A percentile compares a stretch with the other conserved stretches of the same genome.
phyloP scores from a whole-genome alignment of 2,113 vertebrate genomes.

The Penelope pileata region DNA sequence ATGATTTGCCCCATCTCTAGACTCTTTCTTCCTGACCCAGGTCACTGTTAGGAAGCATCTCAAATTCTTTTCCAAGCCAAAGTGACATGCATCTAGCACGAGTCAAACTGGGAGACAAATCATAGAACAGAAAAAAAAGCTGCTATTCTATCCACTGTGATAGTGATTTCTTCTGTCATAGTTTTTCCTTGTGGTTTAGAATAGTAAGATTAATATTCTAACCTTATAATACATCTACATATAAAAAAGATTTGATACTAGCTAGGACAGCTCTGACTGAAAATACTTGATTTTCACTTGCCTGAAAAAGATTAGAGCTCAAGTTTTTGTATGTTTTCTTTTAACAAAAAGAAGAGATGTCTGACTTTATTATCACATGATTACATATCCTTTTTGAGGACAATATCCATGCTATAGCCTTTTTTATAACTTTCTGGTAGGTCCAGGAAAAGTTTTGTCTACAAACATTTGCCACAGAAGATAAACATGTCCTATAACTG shows the following conservation, averaged over 20 bases:
- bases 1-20: rapidly evolving
- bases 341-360: neutral
- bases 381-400: neutral
- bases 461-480: neutral
- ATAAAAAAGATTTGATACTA: neutral
- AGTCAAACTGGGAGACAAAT: neutral
- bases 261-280: neutral
- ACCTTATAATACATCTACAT: neutral
- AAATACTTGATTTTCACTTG: neutral
- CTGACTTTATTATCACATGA: neutral
- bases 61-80: neutral
- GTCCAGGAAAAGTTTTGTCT: neutral
- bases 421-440: neutral
- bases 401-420: neutral
- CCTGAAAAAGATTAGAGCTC: neutral
- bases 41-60: neutral
- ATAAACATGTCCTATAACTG: neutral
- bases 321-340: neutral
- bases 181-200: neutral
- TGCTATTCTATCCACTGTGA: neutral
- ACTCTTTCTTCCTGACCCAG: neutral
- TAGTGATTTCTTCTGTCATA: neutral
- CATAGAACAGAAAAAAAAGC: neutral
- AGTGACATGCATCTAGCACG: neutral
- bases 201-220: neutral